phyloP scores from a whole-genome alignment of 2,797 vertebrate species.

The Hippocampus kuda region DNA sequence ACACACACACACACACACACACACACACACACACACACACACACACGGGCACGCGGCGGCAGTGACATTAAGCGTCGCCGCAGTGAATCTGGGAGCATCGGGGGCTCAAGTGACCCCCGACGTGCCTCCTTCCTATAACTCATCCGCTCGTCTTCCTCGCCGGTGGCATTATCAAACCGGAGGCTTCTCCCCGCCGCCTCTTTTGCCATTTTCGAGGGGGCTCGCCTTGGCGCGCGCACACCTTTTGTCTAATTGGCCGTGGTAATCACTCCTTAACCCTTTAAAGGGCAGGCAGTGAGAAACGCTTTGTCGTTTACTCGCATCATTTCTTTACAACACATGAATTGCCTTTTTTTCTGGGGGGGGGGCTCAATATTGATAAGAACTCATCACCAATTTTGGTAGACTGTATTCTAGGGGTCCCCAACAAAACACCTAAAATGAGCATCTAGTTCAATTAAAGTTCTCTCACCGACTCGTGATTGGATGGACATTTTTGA shows the following conservation, averaged over 20 bases:
- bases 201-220: conserved; percentile 7
- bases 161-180: conserved; percentile 6
- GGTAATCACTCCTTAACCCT: conserved; percentile 6
- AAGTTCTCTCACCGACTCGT: too few relatives aligned
- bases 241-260: conserved; percentile 11
- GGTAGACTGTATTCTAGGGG: too few relatives aligned
- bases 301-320: background rate
- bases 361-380: background rate
- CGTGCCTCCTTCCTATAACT: conserved; percentile 2
- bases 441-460: too few relatives aligned
- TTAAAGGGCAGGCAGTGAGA: background rate
- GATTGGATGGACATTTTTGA: background rate
- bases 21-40: background rate
- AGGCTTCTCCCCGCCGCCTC: background rate
- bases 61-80: conserved; percentile 8
- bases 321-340: background rate
- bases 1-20: conserved; percentile 2
- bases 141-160: conserved; percentile 4
- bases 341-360: background rate
- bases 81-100: conserved; percentile 14
- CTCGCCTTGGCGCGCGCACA: background rate
- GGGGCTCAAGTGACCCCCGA: conserved; percentile 3
- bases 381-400: background rate
- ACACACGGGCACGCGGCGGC: background rate
- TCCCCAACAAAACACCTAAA: background rate